Base-by-base conservation (phyloP, 2,888 invertebrate genomes). In the Pollenia griseotomentosa region DNA sequence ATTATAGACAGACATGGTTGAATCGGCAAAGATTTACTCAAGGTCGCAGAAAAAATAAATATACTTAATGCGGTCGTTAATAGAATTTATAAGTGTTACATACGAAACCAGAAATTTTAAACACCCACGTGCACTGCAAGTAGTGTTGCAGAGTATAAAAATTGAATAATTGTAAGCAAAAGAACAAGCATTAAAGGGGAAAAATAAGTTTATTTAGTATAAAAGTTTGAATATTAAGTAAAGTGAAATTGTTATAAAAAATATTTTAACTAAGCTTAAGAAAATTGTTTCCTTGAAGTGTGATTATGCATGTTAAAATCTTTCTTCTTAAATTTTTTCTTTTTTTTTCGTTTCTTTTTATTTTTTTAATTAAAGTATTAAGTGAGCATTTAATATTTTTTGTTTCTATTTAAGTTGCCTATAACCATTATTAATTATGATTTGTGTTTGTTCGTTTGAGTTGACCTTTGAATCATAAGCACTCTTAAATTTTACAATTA, bases 281-380 rank as follows among this genome's bases (percentile, higher is more conserved):
- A 61, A 61, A 82, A 61, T 75, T 68, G 33, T 40, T 82, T 75
- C 46, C 53, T 68, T 66, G 8, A 61, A 61, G 51, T 53, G 51
- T 33, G 42, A 68, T 68, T 82, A 53, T 82, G 33, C 51, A 61
- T 46, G 23, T 66, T 44, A 14, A 19, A 66, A 48, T 73, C 57
- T 16, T 7, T 12, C n/a, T 77, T 33, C 9, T 57, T 46, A 44
- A 5, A 19, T 1, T 42, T 63, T 33, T 48, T 8, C 10, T 5
- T 0, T n/a, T 51, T 42, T 16, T 14, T 5, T 23, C 23, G 23
- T 23, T 23, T 14, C 14, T 14, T 14, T 40, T 14, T 0, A 59
- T 33, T 6, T 6, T 33, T 0, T 33, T 4, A 59, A 59, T 33
- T 59, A 33, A 33, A 14, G 2, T 14, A 33, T 59, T 11, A 59